These are phyloP conservation scores for Patella pellucida DNA, from an alignment of 2,888 invertebrate species.

Conservation along the genomic window DNA sequence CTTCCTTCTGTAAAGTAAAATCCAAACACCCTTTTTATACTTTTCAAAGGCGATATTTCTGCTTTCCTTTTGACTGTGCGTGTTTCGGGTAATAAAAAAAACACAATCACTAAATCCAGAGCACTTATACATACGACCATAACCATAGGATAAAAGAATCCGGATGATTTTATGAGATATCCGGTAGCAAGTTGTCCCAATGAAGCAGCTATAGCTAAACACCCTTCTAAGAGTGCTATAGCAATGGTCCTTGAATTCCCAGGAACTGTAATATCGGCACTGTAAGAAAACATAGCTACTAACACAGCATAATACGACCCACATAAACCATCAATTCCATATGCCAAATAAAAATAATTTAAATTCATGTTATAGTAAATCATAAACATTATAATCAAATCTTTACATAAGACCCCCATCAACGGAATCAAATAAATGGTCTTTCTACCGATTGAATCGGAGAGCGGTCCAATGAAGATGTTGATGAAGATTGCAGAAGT, in stretches of 20 bases:
- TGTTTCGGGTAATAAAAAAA: conserved; percentile 35
- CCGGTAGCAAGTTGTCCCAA: conserved; percentile 33
- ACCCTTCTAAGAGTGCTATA: conserved; percentile 35
- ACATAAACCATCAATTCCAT: conserved; percentile 38
- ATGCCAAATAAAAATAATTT: conserved; percentile 30
- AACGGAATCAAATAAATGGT: not conserved
- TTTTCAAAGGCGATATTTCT: conserved; percentile 26
- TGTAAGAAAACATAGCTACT: conserved; percentile 31
- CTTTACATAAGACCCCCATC: not conserved
- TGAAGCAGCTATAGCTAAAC: conserved; percentile 32
- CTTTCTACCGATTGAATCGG: conserved; percentile 5
- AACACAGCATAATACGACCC: conserved; percentile 36
- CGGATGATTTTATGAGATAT: conserved; percentile 33
- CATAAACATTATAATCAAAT: not conserved
- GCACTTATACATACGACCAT: conserved; percentile 24
- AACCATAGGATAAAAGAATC: conserved; percentile 31
- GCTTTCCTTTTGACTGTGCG: conserved; percentile 22
- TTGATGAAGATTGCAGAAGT: not conserved
- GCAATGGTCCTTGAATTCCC: conserved; percentile 38
- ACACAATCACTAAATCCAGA: conserved; percentile 24
- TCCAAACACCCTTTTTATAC: conserved; percentile 32
- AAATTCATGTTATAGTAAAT: conserved; percentile 15
- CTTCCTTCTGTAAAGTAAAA: conserved; percentile 34
- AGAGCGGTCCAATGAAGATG: not conserved
- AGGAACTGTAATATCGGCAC: conserved; percentile 38